These are phyloP conservation scores for Drosophila conformis DNA, from an alignment of 2,888 invertebrate species.

Conservation along the genomic window DNA sequence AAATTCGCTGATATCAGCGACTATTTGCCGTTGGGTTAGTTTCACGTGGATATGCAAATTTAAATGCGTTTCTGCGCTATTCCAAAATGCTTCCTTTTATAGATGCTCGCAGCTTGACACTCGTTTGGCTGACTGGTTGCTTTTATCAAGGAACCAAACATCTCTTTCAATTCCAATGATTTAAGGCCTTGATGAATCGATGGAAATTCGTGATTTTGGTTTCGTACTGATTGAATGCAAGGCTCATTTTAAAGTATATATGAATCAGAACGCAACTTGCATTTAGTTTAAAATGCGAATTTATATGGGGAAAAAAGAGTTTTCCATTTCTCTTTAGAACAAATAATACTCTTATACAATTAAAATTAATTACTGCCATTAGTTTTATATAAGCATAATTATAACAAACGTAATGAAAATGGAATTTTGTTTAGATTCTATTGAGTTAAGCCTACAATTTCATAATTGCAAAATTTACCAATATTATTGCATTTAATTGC, in stretches of 20 bases:
- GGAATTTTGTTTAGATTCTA: background rate
- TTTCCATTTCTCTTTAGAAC: background rate
- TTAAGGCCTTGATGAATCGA: conserved; percentile 16
- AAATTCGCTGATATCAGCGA: conserved; percentile 32
- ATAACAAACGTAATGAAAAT: too few species aligned
- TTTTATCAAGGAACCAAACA: conserved; percentile 11
- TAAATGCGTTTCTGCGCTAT: conserved; percentile 58
- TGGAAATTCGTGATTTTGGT: conserved; percentile 1
- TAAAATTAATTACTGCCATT: background rate
- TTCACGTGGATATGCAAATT: conserved; percentile 67
- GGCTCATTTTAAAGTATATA: too few species aligned
- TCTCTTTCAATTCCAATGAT: conserved; percentile 18
- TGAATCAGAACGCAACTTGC: background rate
- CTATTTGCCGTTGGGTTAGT: conserved; percentile 35
- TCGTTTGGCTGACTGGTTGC: background rate
- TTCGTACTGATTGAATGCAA: background rate
- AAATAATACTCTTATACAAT: background rate
- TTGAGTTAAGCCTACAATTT: background rate
- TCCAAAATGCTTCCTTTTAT: background rate
- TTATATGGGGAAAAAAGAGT: background rate
- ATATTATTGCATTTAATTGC: conserved; percentile 17
- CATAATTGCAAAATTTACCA: background rate
- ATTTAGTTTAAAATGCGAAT: background rate
- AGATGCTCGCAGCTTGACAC: background rate
- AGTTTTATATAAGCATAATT: background rate